phyloP scores from a whole-genome alignment of 1,140 invertebrate species.

The Hirudo medicinalis region DNA sequence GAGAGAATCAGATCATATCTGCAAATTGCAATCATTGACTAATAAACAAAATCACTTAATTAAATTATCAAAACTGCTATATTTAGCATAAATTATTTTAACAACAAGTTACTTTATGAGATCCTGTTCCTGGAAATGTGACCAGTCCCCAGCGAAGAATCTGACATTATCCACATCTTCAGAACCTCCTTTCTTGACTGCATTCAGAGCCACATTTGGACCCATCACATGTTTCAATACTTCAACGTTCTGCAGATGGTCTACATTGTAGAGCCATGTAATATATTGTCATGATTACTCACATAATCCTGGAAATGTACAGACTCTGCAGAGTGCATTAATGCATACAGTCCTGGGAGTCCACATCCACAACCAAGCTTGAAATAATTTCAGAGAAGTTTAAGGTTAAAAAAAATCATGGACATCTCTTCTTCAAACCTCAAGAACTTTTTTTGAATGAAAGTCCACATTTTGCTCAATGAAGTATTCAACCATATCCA shows the following conservation, averaged over 20 bases:
- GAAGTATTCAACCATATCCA: slow-evolving; percentile 17
- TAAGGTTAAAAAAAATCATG: background rate
- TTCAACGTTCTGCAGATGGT: slow-evolving; percentile 53
- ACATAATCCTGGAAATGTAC: slow-evolving; percentile 82
- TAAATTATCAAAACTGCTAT: too few species aligned
- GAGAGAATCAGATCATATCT: slow-evolving; percentile 71
- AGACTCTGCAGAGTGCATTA: slow-evolving; percentile 47
- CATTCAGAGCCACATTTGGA: slow-evolving; percentile 61
- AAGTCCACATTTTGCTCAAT: slow-evolving; percentile 8
- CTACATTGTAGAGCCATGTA: too few species aligned
- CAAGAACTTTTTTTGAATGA: slow-evolving; percentile 7
- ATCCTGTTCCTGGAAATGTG: slow-evolving; percentile 47
- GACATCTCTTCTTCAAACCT: background rate
- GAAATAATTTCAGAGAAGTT: background rate
- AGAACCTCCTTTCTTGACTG: slow-evolving; percentile 26
- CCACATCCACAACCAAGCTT: slow-evolving; percentile 72
- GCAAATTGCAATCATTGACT: slow-evolving; percentile 19
- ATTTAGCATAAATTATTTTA: too few species aligned
- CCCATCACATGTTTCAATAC: slow-evolving; percentile 57
- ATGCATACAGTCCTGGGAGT: slow-evolving; percentile 58
- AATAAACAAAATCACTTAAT: too few species aligned
- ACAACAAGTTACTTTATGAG: slow-evolving; percentile 21
- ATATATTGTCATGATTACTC: slow-evolving; percentile 33
- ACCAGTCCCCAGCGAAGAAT: slow-evolving; percentile 69
- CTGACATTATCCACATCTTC: slow-evolving; percentile 42